Evolutionary conservation across 1,140 invertebrate genomes (phyloP).

Genomic region (Asbolus verrucosus): DNA sequence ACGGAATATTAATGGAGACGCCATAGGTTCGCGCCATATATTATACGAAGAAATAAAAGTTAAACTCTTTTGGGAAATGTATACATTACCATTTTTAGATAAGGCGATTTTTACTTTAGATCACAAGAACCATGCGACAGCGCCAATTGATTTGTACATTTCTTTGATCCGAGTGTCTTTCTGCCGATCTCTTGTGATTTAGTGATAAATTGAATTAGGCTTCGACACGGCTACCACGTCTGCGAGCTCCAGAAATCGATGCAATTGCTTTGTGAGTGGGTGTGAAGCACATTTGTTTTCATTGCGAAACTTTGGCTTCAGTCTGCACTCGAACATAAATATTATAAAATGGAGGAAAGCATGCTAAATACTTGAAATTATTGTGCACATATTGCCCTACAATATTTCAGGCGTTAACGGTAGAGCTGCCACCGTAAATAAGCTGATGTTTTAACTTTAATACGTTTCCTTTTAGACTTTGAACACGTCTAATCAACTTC

Average conservation of each 20-base stretch:
- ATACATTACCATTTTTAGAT: neutral
- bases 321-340: too few species aligned
- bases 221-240: neutral
- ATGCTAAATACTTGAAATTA: conserved; percentile 7
- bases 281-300: neutral
- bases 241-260: conserved; percentile 4
- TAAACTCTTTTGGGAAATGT: neutral
- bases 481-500: too few species aligned
- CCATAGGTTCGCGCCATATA: neutral
- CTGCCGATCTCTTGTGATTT: too few species aligned
- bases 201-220: conserved; percentile 17
- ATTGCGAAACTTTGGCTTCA: too few species aligned
- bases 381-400: conserved; percentile 1
- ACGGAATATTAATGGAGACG: neutral
- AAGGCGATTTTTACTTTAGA: neutral
- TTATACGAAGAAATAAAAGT: neutral
- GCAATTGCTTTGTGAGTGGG: conserved; percentile 26
- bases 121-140: neutral
- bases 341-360: conserved; percentile 11
- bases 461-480: too few species aligned
- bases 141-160: neutral
- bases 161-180: conserved; percentile 11
- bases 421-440: conserved; percentile 11
- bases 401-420: conserved; percentile 26
- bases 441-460: conserved; percentile 24